These are phyloP conservation scores for Hydractinia symbiolongicarpus DNA, from an alignment of 30 jellyfish, hydroid and myxozoan genomes.

Conservation along the genomic window DNA sequence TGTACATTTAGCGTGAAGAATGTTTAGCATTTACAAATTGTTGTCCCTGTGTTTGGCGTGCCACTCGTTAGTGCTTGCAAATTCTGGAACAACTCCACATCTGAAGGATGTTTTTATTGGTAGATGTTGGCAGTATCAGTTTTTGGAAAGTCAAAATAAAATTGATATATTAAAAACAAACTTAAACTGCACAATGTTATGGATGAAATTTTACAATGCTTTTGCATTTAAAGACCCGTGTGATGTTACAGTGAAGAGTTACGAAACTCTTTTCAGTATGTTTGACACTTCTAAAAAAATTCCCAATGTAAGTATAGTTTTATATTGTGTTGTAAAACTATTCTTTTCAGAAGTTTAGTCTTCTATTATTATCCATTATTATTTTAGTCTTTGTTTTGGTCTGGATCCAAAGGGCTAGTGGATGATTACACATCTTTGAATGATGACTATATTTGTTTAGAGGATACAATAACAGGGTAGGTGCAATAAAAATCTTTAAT, in stretches of 20 bases:
- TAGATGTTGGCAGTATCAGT: constrained; percentile 33
- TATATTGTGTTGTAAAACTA: neutral
- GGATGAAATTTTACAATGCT: constrained; percentile 13
- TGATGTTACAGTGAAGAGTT: constrained; percentile 11
- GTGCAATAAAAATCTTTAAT: neutral
- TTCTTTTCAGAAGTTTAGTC: neutral
- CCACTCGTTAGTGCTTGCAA: too few species aligned
- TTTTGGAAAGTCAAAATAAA: constrained; percentile 15
- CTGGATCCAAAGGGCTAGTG: constrained; percentile 25
- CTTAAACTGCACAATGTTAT: constrained; percentile 25
- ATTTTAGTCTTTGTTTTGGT: constrained; percentile 32
- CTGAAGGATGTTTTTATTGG: constrained; percentile 31
- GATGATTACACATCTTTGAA: constrained; percentile 4
- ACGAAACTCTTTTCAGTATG: constrained; percentile 13
- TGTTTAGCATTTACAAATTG: too few species aligned
- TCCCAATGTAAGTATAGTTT: constrained; percentile 3
- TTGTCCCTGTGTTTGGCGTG: too few species aligned
- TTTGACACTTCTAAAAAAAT: constrained; percentile 15
- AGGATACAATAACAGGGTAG: constrained; percentile 38
- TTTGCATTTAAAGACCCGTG: constrained; percentile 34
- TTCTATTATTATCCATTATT: neutral
- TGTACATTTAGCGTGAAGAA: too few species aligned
- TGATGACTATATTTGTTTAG: constrained; percentile 31
- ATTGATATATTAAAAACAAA: constrained; percentile 10
- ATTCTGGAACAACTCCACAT: constrained; percentile 26